Base-by-base conservation (phyloP, 2,888 invertebrate species). In the Argyra leucocephala region DNA sequence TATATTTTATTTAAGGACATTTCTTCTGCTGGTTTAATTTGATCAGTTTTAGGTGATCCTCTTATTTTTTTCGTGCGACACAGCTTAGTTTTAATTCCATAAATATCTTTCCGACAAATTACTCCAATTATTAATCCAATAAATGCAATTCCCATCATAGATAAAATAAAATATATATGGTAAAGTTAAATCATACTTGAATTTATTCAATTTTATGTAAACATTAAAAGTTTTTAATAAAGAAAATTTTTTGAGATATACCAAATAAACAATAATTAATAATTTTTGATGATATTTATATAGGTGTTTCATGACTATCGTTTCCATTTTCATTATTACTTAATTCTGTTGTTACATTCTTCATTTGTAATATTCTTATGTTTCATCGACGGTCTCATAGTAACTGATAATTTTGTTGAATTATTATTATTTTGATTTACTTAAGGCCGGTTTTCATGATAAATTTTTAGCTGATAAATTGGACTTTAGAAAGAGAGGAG, bases 11-110 rank as follows among this genome's bases (percentile, higher is more conserved):
- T 80, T 60, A 80, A 69, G 62, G 79, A 78, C 72, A 81, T 79
- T 65, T 79, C 78, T 68, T 78, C 78, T 24, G 74, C 83, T 80
- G 80, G 83, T 82, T 74, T 83, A 76, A 69, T 84, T 81, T 73
- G 79, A 73, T 74, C 82, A 78, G 71, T 82, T 80, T 73, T 81
- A 72, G 72, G 77, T 67, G 74, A 80, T 74, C 72, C 74, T 62
- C 74, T 73, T 63, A 78, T 77, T n/a, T 31, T 31, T 62, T 69
- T 65, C 57, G 67, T 67, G 68, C 78, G 75, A 67, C 79, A 80
- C 67, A 78, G 76, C 73, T 78, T 80, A 24, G 78, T 80, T 69
- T 80, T 74, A 68, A 80, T 75, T 72, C 79, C 76, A 57, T 76
- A 77, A 23, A 78, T 69, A 71, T 80, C 79, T 64, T 75, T 76